phyloP scores from a whole-genome alignment of 2,888 invertebrate genomes.

The Fragum whitleyi region DNA sequence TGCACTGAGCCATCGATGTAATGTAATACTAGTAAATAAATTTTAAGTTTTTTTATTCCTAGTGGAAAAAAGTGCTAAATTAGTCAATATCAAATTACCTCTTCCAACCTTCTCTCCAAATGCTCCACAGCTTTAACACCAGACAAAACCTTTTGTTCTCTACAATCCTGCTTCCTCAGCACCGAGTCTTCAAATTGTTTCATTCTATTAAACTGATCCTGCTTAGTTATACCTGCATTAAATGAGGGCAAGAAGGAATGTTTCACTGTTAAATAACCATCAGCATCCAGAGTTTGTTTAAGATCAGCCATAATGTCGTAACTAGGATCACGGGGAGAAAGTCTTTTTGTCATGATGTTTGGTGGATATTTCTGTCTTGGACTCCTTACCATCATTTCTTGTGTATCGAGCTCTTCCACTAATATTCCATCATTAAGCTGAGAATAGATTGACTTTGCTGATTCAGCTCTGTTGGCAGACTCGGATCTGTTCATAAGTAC shows the following conservation, averaged over 20 bases:
- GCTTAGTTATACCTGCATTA: slow-evolving; percentile 79
- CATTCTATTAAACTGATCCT: slow-evolving; percentile 80
- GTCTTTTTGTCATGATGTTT: slow-evolving; percentile 36
- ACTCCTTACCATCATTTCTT: slow-evolving; percentile 74
- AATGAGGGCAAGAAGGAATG: slow-evolving; percentile 78
- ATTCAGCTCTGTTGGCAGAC: slow-evolving; percentile 50
- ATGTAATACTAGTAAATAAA: too few relatives aligned
- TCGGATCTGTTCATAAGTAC: slow-evolving; percentile 35
- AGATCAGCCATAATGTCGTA: slow-evolving; percentile 66
- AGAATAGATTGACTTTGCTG: slow-evolving; percentile 71
- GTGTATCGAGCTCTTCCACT: slow-evolving; percentile 77
- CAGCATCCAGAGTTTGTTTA: slow-evolving; percentile 62
- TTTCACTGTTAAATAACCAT: slow-evolving; percentile 67
- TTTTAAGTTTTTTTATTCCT: too few relatives aligned
- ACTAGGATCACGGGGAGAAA: slow-evolving; percentile 44
- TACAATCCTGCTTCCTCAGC: slow-evolving; percentile 77
- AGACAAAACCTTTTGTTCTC: slow-evolving; percentile 78
- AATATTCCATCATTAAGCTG: slow-evolving; percentile 78
- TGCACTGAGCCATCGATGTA: too few relatives aligned
- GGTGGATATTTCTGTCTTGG: slow-evolving; percentile 40
- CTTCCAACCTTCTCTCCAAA: slow-evolving; percentile 76
- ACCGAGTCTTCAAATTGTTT: slow-evolving; percentile 78
- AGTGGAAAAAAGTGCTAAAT: too few relatives aligned
- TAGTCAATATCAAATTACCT: too few relatives aligned
- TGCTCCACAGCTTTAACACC: slow-evolving; percentile 80